phyloP scores from a whole-genome alignment of 2,113 vertebrate genomes.

The Cheirogaleus medius region DNA sequence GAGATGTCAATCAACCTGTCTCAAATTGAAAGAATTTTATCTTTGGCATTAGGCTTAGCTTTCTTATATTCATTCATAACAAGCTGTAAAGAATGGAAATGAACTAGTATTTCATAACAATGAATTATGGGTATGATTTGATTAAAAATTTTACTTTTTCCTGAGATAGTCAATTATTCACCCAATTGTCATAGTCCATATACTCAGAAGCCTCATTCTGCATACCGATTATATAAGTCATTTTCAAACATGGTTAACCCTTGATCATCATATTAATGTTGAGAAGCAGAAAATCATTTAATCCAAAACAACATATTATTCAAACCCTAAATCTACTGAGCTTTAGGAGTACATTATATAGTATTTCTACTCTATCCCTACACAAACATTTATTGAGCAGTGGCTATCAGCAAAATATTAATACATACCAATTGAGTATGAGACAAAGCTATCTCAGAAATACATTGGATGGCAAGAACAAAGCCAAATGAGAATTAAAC shows the following conservation, averaged over 20 bases:
- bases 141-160: slow-evolving; percentile 61
- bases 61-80: slow-evolving; percentile 61
- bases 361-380: not conserved
- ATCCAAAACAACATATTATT: not conserved
- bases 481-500: slow-evolving; percentile 28
- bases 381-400: not conserved
- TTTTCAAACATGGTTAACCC: not conserved
- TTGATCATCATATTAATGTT: slow-evolving; percentile 42
- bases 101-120: slow-evolving; percentile 51
- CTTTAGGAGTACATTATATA: not conserved
- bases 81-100: slow-evolving; percentile 64
- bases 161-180: slow-evolving; percentile 65
- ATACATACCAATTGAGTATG: not conserved
- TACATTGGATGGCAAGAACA: not conserved
- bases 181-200: slow-evolving; percentile 11
- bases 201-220: slow-evolving; percentile 30
- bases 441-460: not conserved
- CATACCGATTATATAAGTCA: slow-evolving; percentile 9
- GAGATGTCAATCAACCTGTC: not conserved
- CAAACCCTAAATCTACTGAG: not conserved
- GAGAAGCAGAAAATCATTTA: not conserved
- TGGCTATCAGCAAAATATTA: not conserved
- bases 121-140: slow-evolving; percentile 45
- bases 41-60: slow-evolving; percentile 57
- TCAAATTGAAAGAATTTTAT: slow-evolving; percentile 44